phyloP scores from a whole-genome alignment of 37 sponge, comb jelly and placozoan species.

The Hexactinellida sp. region DNA sequence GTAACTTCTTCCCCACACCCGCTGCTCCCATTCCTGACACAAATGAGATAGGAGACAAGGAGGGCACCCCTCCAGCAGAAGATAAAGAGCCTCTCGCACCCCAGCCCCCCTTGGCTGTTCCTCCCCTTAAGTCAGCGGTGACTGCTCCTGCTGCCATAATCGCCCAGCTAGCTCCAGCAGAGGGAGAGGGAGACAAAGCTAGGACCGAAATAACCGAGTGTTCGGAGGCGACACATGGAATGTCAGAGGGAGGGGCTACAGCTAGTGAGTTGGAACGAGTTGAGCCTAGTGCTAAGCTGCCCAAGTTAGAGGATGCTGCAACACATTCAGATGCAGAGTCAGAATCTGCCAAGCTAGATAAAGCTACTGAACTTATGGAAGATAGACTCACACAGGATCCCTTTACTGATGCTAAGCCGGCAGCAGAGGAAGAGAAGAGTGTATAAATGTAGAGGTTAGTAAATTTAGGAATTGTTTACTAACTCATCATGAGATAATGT shows the following conservation, averaged over 20 bases:
- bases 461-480: too few relatives aligned
- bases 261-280: background rate
- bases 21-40: background rate
- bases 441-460: too few relatives aligned
- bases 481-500: too few relatives aligned
- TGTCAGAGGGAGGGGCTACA: background rate
- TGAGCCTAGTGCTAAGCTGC: background rate
- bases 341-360: background rate
- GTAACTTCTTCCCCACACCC: conserved; percentile 42
- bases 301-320: background rate
- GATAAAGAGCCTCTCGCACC: background rate
- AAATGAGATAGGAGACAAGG: background rate
- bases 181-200: background rate
- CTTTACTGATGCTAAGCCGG: too few relatives aligned
- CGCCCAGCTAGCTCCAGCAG: background rate
- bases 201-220: background rate
- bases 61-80: background rate
- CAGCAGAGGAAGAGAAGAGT: too few relatives aligned
- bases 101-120: background rate
- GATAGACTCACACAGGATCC: too few relatives aligned
- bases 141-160: background rate
- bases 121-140: background rate
- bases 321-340: background rate
- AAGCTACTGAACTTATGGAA: background rate
- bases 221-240: background rate